A percentile compares a stretch with the other conserved stretches of the same genome.
Conservation (phyloP, 2,888 invertebrate genomes). For the Euzophera pinguis region DNA sequence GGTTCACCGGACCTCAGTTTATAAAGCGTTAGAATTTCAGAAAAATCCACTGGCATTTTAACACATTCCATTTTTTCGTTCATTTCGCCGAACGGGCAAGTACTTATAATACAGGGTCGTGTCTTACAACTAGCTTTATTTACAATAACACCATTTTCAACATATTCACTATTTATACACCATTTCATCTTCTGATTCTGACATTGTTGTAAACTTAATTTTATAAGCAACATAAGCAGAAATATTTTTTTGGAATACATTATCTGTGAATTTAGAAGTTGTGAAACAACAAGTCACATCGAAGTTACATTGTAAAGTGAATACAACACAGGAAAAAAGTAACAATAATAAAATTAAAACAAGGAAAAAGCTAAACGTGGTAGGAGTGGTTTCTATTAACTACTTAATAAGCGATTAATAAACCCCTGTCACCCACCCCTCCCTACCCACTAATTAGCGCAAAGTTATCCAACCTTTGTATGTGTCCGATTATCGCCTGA, state of each 20-base stretch:
- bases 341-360: no score
- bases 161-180: not conserved
- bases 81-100: not conserved
- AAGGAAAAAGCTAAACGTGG: no score
- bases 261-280: no score
- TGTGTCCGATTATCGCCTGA: no score
- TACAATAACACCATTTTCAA: not conserved
- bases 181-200: not conserved
- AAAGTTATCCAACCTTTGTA: no score
- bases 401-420: no score
- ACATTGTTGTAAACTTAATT: not conserved
- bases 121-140: not conserved
- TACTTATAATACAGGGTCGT: not conserved
- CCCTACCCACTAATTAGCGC: no score
- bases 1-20: not conserved
- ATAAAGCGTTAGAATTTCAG: not conserved
- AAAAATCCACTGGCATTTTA: not conserved
- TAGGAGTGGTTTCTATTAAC: no score
- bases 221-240: not conserved
- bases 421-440: no score
- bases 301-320: no score
- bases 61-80: not conserved
- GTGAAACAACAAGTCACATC: no score
- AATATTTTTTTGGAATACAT: not conserved
- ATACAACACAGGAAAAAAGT: no score